Percentiles rank a stretch among this genome's conserved stretches.
phyloP scores from a whole-genome alignment of 2,888 invertebrate genomes.

The Salpingus planirostris region DNA sequence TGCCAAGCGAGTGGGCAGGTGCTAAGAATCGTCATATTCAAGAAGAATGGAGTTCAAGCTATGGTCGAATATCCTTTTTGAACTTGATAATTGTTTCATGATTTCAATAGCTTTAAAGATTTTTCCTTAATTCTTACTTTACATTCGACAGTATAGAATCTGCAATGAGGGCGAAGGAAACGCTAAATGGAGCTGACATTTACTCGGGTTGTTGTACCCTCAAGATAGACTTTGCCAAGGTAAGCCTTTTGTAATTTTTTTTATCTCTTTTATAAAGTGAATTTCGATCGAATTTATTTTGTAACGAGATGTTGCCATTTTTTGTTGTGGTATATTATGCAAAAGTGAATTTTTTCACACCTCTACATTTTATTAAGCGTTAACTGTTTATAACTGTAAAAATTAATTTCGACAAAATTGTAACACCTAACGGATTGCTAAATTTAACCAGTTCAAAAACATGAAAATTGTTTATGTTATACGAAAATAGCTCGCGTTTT shows the following conservation, averaged over 20 bases:
- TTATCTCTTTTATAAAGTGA: no score
- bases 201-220: constrained; percentile 99
- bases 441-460: no score
- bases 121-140: constrained; percentile 20
- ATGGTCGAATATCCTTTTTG: constrained; percentile 96
- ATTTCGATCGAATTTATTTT: no score
- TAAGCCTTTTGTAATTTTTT: constrained; percentile 44
- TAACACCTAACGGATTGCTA: neutral
- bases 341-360: no score
- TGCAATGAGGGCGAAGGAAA: constrained; percentile 88
- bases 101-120: constrained; percentile 1
- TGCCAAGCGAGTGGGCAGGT: constrained; percentile 92
- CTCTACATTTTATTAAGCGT: no score
- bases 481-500: no score
- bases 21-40: constrained; percentile 95
- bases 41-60: constrained; percentile 96
- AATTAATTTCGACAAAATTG: no score
- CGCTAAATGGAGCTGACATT: constrained; percentile 96
- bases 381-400: no score
- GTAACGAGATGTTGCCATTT: no score
- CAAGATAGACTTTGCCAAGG: constrained; percentile 99
- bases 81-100: neutral
- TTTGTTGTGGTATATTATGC: no score
- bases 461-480: no score
- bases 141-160: constrained; percentile 91